A percentile compares a stretch with the other conserved stretches of the same genome.
These are phyloP conservation scores for Axis porcinus DNA, from an alignment of 2,113 vertebrate species.

Conservation along the genomic window DNA sequence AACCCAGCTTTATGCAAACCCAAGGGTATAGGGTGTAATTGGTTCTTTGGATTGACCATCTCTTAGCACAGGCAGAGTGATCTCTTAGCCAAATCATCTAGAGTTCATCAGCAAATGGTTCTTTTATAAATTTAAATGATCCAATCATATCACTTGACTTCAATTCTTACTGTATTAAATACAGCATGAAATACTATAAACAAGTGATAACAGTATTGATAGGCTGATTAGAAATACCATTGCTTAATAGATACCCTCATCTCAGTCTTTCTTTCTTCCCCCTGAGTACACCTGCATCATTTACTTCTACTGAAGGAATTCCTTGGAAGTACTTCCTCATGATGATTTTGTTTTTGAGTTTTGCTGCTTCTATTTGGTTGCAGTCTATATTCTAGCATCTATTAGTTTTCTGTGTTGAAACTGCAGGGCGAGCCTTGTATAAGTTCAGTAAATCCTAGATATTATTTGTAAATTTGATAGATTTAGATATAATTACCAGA, in stretches of 20 bases:
- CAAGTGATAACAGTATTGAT: neutral
- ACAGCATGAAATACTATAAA: neutral
- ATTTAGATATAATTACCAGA: neutral
- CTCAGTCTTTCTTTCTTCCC: neutral
- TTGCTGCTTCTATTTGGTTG: neutral
- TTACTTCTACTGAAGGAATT: neutral
- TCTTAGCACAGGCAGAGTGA: neutral
- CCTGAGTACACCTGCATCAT: neutral
- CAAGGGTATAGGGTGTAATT: neutral
- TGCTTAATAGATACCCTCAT: neutral
- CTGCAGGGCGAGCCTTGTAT: neutral
- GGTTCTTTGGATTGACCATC: neutral
- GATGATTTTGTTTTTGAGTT: neutral
- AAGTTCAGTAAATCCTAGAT: neutral
- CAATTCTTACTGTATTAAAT: neutral
- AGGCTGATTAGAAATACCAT: neutral
- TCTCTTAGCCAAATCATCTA: neutral
- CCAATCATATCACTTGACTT: neutral
- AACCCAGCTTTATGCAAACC: conserved; percentile 23
- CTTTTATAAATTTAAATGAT: neutral
- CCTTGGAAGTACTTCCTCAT: neutral
- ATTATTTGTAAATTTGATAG: neutral
- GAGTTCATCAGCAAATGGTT: neutral
- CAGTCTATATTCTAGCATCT: neutral
- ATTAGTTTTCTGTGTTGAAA: neutral